A percentile compares a stretch with the other conserved stretches of the same genome.
Evolutionary conservation across 1,140 invertebrate genomes (phyloP).

Genomic region (Drosophila dunni): DNA sequence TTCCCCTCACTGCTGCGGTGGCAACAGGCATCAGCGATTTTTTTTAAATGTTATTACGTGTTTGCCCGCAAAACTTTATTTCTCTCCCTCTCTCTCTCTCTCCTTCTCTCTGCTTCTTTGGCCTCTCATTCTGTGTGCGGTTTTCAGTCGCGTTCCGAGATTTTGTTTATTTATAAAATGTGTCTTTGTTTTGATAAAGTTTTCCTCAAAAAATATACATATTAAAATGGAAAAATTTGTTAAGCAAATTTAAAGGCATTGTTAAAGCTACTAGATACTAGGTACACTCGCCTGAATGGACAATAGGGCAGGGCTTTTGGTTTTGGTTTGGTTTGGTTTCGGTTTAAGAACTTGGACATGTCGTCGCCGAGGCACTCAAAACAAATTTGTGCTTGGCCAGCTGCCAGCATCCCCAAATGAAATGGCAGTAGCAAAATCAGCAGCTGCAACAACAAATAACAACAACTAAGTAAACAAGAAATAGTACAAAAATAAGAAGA

Average conservation of each 20-base stretch:
- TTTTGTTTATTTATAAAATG: constrained; percentile 43
- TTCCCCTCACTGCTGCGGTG: not conserved
- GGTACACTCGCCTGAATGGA: not conserved
- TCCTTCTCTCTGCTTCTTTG: too few relatives aligned
- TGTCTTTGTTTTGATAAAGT: constrained; percentile 33
- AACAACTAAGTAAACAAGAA: constrained; percentile 58
- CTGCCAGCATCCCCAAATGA: constrained; percentile 59
- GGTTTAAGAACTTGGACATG: constrained; percentile 58
- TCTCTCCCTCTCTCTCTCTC: constrained; percentile 5
- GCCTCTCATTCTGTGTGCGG: not conserved
- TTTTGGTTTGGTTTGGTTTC: too few relatives aligned
- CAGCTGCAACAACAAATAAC: constrained; percentile 51
- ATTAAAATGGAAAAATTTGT: constrained; percentile 54
- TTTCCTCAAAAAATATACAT: constrained; percentile 25
- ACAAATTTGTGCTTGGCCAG: constrained; percentile 71
- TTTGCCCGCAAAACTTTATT: constrained; percentile 57
- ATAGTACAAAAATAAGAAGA: constrained; percentile 22
- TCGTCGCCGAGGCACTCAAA: constrained; percentile 74
- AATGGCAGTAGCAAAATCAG: constrained; percentile 49
- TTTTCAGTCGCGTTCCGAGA: constrained; percentile 38
- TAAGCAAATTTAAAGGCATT: constrained; percentile 43
- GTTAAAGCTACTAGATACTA: constrained; percentile 10
- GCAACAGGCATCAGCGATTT: constrained; percentile 36
- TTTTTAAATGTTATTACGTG: constrained; percentile 64
- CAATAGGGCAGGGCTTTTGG: not conserved